phyloP scores from a whole-genome alignment of 2,888 invertebrate species.

The Boloria euphrosyne region DNA sequence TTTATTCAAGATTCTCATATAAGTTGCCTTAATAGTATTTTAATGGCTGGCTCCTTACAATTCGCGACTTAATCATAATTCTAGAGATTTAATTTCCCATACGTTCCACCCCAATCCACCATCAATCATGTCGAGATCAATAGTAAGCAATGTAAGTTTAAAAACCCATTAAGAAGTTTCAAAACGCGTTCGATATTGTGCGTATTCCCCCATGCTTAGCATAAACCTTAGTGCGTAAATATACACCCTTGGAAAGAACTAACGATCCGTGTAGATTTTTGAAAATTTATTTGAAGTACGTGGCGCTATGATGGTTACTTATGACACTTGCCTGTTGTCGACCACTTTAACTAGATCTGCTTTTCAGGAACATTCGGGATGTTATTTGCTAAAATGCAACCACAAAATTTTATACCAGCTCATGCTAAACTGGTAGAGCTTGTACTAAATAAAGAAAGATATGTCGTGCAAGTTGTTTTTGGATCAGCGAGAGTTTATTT shows the following conservation, averaged over 20 bases:
- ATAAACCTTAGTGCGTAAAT: conserved; percentile 58
- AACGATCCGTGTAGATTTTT: conserved; percentile 73
- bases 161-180: conserved; percentile 68
- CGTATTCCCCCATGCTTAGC: conserved; percentile 40
- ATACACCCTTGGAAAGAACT: conserved; percentile 68
- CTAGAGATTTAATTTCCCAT: conserved; percentile 34
- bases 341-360: conserved; percentile 52
- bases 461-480: conserved; percentile 67
- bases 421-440: conserved; percentile 33
- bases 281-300: conserved; percentile 81
- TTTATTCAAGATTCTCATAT: neutral
- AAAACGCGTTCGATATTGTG: conserved; percentile 45
- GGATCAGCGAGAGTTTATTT: conserved; percentile 73
- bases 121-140: conserved; percentile 55
- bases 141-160: conserved; percentile 63
- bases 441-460: conserved; percentile 63
- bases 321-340: conserved; percentile 51
- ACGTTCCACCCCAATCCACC: conserved; percentile 27
- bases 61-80: conserved; percentile 15
- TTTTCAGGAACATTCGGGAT: conserved; percentile 15
- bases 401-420: conserved; percentile 12
- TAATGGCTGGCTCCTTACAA: neutral
- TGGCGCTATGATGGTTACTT: conserved; percentile 72
- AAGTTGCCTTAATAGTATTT: neutral
- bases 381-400: conserved; percentile 27